A percentile compares a stretch with the other conserved stretches of the same genome.
Conservation (phyloP, 2,888 invertebrate species). For the Melinopterus prodromus region DNA sequence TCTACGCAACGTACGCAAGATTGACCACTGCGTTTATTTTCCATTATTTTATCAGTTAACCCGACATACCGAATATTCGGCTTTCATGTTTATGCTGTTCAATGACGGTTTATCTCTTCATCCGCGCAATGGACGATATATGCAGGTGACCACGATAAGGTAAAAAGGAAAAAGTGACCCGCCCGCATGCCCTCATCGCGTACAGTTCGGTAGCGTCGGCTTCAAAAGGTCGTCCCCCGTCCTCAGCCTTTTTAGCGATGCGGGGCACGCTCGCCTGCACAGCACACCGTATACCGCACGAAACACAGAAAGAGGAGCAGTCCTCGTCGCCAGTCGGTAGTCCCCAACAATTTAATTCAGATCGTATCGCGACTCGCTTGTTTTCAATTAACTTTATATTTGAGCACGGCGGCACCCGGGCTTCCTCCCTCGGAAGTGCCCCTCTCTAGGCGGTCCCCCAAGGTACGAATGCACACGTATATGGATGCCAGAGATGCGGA, state of each 20-base stretch:
- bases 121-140: constrained; percentile 33
- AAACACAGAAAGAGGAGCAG: neutral
- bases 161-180: constrained; percentile 41
- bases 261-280: constrained; percentile 43
- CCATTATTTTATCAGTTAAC: no score
- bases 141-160: constrained; percentile 47
- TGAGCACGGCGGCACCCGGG: constrained; percentile 9
- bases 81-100: no score
- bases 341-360: constrained; percentile 49
- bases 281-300: constrained; percentile 5
- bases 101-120: neutral
- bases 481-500: neutral
- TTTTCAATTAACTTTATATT: constrained; percentile 55
- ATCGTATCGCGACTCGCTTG: constrained; percentile 52
- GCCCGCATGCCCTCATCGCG: constrained; percentile 48
- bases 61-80: no score
- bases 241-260: constrained; percentile 46
- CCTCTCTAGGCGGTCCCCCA: neutral
- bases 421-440: neutral
- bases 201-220: constrained; percentile 45
- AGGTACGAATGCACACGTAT: neutral
- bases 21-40: no score
- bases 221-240: constrained; percentile 44
- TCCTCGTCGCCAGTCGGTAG: neutral
- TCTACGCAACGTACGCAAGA: no score